Base-by-base conservation (phyloP, 2,113 vertebrate genomes). In the Gnathonemus longibarbis region DNA sequence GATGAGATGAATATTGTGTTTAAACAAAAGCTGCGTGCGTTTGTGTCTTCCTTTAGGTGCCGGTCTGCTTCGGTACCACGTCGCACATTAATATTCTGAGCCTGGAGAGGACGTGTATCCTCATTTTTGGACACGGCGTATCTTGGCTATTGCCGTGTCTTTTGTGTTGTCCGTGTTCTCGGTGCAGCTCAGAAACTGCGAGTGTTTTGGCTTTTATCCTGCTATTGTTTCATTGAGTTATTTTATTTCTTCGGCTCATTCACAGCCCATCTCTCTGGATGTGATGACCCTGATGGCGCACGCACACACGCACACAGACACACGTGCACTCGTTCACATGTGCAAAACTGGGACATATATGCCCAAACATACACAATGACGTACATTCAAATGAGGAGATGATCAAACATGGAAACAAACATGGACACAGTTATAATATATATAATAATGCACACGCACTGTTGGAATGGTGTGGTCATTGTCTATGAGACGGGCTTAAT, bases 131-230 rank as follows among this genome's bases (percentile, higher is more conserved):
- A 45, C 46, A 84, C 35, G 1, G 83, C 39, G 46, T 48, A 24
- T 84, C 46, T 45, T 86, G 84, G 84, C 45, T 27, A 46, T 46
- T 86, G 45, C 46, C 0, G 2, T 27, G 84, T 86, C 84, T 86
- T 86, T 86, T 86, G 74, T 80, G 13, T 77, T 85, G 45, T 85
- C 21, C 42, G 8, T 50, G 84, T 48, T 86, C 46, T 86, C 24
- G 1, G 46, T 86, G n/a, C 24, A 86, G 84, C 84, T 50, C n/a
- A 13, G 45, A 86, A 86, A 86, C 84, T n/a, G 11, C 84, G 27
- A 86, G 84, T 48, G 27, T 86, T 86, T 70, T 80, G 74, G 74
- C 74, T 80, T 86, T 48, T 49, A 50, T 48, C 49, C 84, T 49
- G 45, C 19, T 42, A 49, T 86, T 86, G 84, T 86, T 13, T 86